Base-by-base conservation (phyloP, 2,113 vertebrate genomes). In the Mus pahari region DNA sequence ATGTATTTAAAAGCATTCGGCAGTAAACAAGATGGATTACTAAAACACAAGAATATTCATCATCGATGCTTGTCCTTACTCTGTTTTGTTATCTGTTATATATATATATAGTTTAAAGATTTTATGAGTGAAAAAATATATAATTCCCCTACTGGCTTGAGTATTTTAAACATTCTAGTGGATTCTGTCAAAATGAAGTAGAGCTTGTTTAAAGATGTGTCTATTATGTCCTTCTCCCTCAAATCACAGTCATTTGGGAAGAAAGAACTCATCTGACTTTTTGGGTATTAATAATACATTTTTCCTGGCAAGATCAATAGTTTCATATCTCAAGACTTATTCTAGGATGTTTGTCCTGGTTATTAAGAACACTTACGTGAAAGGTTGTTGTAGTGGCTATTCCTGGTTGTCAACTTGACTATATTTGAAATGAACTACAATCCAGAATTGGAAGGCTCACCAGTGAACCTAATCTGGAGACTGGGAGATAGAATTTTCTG, bases 171-270 rank as follows among this genome's bases (percentile, higher is more conserved):
- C 16, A 48, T 36, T 78, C 12, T 6, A 19, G 22, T 82, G 26
- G 28, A 78, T 87, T 94, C 24, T 14, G 36, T 39, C 2, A 50
- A 62, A 83, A 91, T 7, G 48, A 96, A 68, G 36, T 17, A 31
- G 8, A 71, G 3, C n/a, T 4, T 64, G 55, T 87, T 94, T 73
- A 86, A 55, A 13, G 11, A 42, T 36, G 3, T 42, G 10, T 14
- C 17, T 58, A 4, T 10, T 1, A 1, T 8, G 3, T 17, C 22
- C 3, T 28, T 53, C 28, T 20, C 16, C 2, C 39, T 45, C 1
- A 87, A n/a, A 13, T 45, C 33, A 78, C 22, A 14, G n/a, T 17
- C 58, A 10, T 13, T 70, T 36, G 33, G 24, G 42, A 20, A 62
- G 3, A 7, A 66, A 14, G 58, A 3, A 77, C 68, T 7, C 7